Base-by-base conservation (phyloP, 2,888 invertebrate genomes). In the Ariolimax columbianus region DNA sequence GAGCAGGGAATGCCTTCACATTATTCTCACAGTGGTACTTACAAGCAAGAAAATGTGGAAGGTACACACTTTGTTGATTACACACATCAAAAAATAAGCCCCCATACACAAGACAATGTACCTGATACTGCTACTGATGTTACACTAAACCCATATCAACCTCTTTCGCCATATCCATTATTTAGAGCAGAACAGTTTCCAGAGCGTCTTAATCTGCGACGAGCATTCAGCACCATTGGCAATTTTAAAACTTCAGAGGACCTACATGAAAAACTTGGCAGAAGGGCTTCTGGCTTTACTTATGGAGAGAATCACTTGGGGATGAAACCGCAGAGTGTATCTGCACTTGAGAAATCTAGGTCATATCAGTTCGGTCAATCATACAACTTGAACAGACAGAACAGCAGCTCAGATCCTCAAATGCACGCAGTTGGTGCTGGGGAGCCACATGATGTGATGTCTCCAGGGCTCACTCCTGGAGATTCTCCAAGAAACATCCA, bases 341-440 rank as follows among this genome's bases (percentile, higher is more conserved):
- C 87, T 82, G 89, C 86, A 88, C 86, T 89, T 81, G 89, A 93
- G 33, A 77, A 43, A n/a, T 66, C 59, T 4, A 72, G 30, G 1
- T 7, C 43, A 19, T 33, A 63, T 0, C 30, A n/a, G n/a, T 38
- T 55, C 9, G 36, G 55, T 17, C 59, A 79, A 33, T 59, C 72
- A 11, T 30, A 47, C 68, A 75, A 93, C 87, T 95, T 95, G 95
- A 95, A 94, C 84, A 93, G 94, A 43, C 93, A 94, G 86, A 94
- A 94, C 89, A 94, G 94, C 86, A 95, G 96, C 84, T 96, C 96
- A 0, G 96, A 96, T 90, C 96, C 96, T 6, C 96, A 96, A 90
- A 94, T 96, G 17, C 89, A 91, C 43, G 43, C 11, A 17, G n/a
- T n/a, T 19, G 82, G 17, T 40, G 55, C 30, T 43, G 75, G 59